A percentile compares a stretch with the other conserved stretches of the same genome.
Conservation (phyloP, 2,113 vertebrate species). For the Varanus salvator region DNA sequence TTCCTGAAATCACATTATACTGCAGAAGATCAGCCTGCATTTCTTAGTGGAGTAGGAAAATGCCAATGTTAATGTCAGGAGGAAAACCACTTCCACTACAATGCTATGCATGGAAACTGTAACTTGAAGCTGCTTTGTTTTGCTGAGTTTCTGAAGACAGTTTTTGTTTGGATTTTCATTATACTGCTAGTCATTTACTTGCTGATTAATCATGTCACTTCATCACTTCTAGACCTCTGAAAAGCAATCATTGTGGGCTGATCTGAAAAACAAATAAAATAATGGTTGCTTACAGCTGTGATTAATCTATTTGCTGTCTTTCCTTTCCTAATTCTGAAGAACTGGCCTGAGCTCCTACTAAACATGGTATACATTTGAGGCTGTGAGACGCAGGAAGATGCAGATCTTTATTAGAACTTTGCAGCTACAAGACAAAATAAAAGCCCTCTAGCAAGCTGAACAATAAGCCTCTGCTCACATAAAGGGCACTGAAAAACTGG, state of each 20-base stretch:
- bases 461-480: too few relatives aligned
- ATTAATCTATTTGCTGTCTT: background rate
- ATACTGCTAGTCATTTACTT: background rate
- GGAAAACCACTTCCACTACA: accelerated
- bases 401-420: too few relatives aligned
- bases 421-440: too few relatives aligned
- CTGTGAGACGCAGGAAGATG: background rate
- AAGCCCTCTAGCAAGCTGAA: too few relatives aligned
- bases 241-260: background rate
- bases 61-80: background rate
- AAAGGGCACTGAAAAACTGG: too few relatives aligned
- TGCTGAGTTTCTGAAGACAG: background rate
- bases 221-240: background rate
- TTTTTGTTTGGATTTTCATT: background rate
- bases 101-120: accelerated
- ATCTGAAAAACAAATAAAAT: background rate
- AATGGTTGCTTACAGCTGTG: background rate
- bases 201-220: background rate
- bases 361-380: background rate
- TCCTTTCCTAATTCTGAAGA: background rate
- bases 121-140: background rate
- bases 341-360: background rate
- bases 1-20: background rate
- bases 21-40: background rate
- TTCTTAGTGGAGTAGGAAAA: background rate